Conservation (phyloP, 2,797 vertebrate species). For the Helarctos malayanus region DNA sequence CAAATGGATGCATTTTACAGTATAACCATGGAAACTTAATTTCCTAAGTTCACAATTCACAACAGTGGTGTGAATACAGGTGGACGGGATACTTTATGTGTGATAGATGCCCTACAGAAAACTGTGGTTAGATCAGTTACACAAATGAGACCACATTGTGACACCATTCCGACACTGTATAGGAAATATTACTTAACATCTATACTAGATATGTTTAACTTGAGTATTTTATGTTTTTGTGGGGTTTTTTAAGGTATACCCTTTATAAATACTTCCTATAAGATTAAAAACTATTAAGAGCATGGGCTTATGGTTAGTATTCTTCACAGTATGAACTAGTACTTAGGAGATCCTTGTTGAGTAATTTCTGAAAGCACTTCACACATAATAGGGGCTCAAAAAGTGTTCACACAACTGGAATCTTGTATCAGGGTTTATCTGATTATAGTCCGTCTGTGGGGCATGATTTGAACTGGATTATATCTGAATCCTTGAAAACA, state of each 20-base stretch:
- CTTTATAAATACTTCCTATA: conserved; percentile 13
- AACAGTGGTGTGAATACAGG: neutral
- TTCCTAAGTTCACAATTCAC: neutral
- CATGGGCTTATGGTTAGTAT: neutral
- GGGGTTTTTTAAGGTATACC: neutral
- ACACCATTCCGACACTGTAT: neutral
- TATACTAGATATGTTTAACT: neutral
- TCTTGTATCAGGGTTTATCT: neutral
- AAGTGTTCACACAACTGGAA: conserved; percentile 24
- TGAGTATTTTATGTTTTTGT: neutral
- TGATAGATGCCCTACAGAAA: neutral
- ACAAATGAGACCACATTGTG: neutral
- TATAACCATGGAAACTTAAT: neutral
- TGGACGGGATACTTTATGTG: neutral
- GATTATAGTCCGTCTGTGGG: neutral
- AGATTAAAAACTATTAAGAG: conserved; percentile 7
- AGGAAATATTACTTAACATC: conserved; percentile 10
- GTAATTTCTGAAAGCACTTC: conserved; percentile 56
- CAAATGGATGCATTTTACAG: neutral
- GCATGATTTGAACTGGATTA: neutral
- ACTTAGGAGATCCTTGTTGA: neutral
- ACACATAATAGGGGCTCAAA: neutral
- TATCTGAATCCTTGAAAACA: neutral
- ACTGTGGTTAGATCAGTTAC: neutral
- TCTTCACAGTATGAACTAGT: neutral